Conservation (phyloP, 2,797 vertebrate genomes). For the Erethizon dorsatum region DNA sequence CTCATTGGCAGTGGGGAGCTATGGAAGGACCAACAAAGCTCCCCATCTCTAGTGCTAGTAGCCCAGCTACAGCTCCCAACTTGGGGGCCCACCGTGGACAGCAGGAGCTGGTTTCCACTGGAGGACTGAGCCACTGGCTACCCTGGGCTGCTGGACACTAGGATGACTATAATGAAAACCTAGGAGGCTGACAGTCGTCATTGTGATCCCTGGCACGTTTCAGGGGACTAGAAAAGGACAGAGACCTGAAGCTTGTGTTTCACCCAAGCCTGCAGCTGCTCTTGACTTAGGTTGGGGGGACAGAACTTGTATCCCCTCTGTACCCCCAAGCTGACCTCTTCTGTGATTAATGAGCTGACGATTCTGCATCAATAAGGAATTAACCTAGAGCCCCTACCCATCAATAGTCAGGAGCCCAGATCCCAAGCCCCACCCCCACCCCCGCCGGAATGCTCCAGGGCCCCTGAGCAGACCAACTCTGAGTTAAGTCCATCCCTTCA, state of each 20-base stretch:
- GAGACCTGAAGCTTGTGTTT: background rate
- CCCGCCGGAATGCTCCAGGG: constrained; percentile 41
- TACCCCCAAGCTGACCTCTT: constrained; percentile 83
- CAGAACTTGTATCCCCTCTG: constrained; percentile 59
- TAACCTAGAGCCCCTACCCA: constrained; percentile 91
- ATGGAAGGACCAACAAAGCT: background rate
- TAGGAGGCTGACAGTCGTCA: background rate
- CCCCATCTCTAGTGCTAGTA: background rate
- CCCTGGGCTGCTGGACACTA: background rate
- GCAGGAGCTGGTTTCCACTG: background rate
- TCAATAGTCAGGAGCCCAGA: constrained; percentile 88
- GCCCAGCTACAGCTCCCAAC: background rate
- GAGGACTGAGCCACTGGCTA: background rate
- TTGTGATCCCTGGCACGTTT: constrained; percentile 7
- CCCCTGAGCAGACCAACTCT: background rate
- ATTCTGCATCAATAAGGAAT: constrained; percentile 92
- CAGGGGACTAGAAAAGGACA: background rate
- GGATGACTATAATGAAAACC: background rate
- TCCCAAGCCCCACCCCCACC: constrained; percentile 54
- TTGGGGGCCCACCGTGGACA: background rate
- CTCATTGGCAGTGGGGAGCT: background rate
- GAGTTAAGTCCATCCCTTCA: background rate
- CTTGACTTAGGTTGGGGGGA: constrained; percentile 71
- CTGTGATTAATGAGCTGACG: constrained; percentile 92
- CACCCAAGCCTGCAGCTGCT: constrained; percentile 3